A percentile compares a stretch with the other conserved stretches of the same genome.
These are phyloP conservation scores for Burhinus bistriatus DNA, from an alignment of 2,113 vertebrate species.

Conservation along the genomic window DNA sequence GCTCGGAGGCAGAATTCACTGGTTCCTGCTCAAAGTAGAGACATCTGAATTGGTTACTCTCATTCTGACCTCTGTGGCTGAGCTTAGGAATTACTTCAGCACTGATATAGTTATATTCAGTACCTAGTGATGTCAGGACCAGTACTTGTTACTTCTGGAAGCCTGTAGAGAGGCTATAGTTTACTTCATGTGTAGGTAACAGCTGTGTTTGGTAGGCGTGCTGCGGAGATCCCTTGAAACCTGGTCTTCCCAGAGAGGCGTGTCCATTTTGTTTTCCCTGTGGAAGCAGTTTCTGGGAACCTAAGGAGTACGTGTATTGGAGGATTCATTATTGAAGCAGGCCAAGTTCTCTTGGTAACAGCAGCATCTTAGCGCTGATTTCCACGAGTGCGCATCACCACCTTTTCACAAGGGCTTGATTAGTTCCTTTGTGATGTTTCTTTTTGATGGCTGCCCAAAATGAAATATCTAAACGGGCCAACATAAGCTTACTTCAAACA, in stretches of 20 bases:
- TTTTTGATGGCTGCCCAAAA: background rate
- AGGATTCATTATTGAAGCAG: background rate
- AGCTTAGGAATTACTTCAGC: background rate
- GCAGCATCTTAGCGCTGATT: background rate
- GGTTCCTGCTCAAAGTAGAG: background rate
- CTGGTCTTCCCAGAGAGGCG: background rate
- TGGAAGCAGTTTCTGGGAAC: background rate
- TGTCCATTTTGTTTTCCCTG: background rate
- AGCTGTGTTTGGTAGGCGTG: background rate
- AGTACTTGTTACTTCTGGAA: background rate
- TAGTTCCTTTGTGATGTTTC: background rate
- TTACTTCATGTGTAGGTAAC: background rate
- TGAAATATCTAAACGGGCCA: background rate
- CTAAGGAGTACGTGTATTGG: background rate
- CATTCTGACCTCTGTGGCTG: background rate
- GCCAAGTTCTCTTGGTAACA: background rate
- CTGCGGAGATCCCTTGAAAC: background rate
- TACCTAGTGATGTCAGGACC: background rate
- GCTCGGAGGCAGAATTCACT: background rate
- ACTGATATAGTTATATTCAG: background rate
- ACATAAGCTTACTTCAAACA: background rate
- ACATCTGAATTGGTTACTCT: background rate
- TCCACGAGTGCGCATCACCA: background rate
- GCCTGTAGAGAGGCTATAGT: background rate
- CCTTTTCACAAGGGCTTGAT: background rate